phyloP scores from a whole-genome alignment of 2,113 vertebrate genomes.

The Beaufortia kweichowensis region DNA sequence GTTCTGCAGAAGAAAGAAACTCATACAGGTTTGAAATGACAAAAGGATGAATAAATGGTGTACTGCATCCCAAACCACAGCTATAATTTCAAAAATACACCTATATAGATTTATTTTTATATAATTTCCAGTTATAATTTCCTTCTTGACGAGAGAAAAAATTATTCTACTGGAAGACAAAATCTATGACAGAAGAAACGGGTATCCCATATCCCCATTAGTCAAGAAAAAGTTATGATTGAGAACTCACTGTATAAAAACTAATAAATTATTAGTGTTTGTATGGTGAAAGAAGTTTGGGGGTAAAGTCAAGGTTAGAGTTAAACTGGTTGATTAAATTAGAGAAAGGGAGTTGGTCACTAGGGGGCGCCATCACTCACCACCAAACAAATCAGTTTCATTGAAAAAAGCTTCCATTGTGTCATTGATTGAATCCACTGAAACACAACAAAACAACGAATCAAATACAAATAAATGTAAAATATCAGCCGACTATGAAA shows the following conservation, averaged over 20 bases:
- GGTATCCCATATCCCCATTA: background rate
- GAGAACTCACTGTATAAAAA: background rate
- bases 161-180: too few relatives aligned
- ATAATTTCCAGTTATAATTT: background rate
- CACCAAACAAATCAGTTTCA: slow-evolving; percentile 98
- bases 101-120: background rate
- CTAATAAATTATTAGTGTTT: background rate
- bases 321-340: slow-evolving; percentile 50
- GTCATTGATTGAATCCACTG: slow-evolving; percentile 99
- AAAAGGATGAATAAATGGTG: too few relatives aligned
- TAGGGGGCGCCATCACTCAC: slow-evolving; percentile 92
- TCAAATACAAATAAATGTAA: slow-evolving; percentile 38
- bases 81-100: too few relatives aligned
- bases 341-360: slow-evolving; percentile 71
- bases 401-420: slow-evolving; percentile 98
- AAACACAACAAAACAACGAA: slow-evolving; percentile 93
- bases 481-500: slow-evolving; percentile 37
- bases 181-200: background rate
- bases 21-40: too few relatives aligned
- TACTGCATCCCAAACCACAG: too few relatives aligned
- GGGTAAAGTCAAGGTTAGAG: slow-evolving; percentile 33
- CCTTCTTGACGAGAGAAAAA: background rate
- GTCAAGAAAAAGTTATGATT: background rate
- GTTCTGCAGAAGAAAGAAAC: too few relatives aligned
- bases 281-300: slow-evolving; percentile 24